phyloP scores from a whole-genome alignment of 2,888 invertebrate genomes.

The Pseudococcus jackbeardsleyi region DNA sequence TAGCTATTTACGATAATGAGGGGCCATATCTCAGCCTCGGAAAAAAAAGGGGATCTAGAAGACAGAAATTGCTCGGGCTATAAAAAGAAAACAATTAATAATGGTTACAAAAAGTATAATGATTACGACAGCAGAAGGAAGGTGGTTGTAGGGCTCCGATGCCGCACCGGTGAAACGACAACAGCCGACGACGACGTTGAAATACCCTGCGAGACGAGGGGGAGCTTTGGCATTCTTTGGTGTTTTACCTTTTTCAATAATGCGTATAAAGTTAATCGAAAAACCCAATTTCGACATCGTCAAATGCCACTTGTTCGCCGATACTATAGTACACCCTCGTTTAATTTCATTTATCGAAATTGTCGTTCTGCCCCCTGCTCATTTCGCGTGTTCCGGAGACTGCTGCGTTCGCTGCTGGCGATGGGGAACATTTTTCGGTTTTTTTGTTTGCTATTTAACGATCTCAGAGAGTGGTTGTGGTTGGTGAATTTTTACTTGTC shows the following conservation, averaged over 20 bases:
- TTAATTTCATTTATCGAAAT: conserved; percentile 55
- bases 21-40: background rate
- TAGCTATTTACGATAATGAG: conserved; percentile 49
- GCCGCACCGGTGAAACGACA: background rate
- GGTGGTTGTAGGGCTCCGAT: background rate
- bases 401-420: background rate
- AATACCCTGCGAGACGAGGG: background rate
- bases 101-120: conserved; percentile 45
- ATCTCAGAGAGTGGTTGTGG: background rate
- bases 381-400: background rate
- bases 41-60: background rate
- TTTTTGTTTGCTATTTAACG: conserved; percentile 4
- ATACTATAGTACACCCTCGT: conserved; percentile 39
- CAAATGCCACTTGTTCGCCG: conserved; percentile 46
- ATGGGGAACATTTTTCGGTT: conserved; percentile 32
- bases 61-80: background rate
- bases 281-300: conserved; percentile 55
- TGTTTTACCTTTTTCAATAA: conserved; percentile 54
- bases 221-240: conserved; percentile 18
- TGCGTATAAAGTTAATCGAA: conserved; percentile 54
- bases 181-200: background rate
- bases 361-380: background rate
- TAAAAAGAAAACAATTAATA: conserved; percentile 48
- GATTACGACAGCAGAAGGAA: background rate
- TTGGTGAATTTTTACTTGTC: too few relatives aligned